Evolutionary conservation across 2,797 vertebrate species (phyloP).

Genomic region (Leucoraja ocellata): DNA sequence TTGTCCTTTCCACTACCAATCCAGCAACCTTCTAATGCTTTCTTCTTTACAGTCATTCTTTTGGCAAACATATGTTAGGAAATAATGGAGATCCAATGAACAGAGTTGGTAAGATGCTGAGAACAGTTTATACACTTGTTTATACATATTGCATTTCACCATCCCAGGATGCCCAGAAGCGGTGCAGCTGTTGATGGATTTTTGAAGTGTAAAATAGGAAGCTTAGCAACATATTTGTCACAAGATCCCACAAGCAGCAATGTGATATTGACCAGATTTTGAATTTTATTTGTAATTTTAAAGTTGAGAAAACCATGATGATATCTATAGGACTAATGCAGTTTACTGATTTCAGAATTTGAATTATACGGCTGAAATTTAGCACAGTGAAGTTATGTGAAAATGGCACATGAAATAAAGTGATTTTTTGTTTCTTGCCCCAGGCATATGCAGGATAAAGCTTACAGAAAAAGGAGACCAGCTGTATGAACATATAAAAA

Average conservation of each 20-base stretch:
- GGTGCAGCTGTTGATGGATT: no score
- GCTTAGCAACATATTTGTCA: no score
- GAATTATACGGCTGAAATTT: not conserved
- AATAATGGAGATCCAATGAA: not conserved
- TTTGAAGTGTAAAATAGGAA: no score
- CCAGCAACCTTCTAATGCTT: not conserved
- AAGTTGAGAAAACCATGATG: not conserved
- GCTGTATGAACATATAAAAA: conserved; percentile 13
- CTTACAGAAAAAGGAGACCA: not conserved
- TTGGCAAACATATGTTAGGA: not conserved
- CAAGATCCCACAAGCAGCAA: no score
- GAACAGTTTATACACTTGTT: no score
- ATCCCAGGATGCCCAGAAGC: no score
- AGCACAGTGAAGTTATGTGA: not conserved
- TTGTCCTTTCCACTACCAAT: not conserved
- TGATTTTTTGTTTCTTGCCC: not conserved
- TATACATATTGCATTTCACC: no score
- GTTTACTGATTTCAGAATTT: not conserved
- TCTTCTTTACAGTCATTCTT: not conserved
- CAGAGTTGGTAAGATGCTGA: not conserved
- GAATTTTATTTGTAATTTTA: no score
- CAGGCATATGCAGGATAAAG: not conserved
- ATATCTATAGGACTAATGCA: not conserved
- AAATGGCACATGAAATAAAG: not conserved
- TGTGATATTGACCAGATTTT: no score